Base-by-base conservation (phyloP, 2,113 vertebrate species). In the Fregata magnificens region DNA sequence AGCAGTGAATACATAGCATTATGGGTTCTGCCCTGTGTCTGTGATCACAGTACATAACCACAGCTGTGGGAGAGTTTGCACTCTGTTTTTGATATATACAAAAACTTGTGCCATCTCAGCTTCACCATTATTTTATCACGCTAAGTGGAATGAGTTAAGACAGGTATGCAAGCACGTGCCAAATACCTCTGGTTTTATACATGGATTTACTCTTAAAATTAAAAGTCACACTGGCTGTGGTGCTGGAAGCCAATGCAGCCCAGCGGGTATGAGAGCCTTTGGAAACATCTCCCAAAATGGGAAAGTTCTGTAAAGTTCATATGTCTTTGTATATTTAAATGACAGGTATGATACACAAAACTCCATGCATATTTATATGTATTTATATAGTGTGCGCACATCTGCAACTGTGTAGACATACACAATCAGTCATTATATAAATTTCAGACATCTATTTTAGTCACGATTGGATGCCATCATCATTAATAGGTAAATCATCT, bases 271-370 rank as follows among this genome's bases (percentile, higher is more conserved):
- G 10, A 86, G 29, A 71, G 34, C 55, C 24, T 67, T 78, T 67
- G 32, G 73, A 89, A 94, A 93, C 86, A 83, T 21, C 40, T 88
- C 95, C 80, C 67, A 94, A 70, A 96, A 78, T 86, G 91, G 93
- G 59, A 86, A 91, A 66, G 83, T n/a, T 73, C 67, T 80, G 16
- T 50, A 44, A 92, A 88, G 62, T 32, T 66, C 88, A 13, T 70
- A 11, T 40, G 13, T 86, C 88, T 67, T 59, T 91, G 67, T 81
- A 47, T 58, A 92, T 77, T 77, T 53, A 73, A 95, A 66, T 95
- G 95, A 89, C 83, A 95, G 63, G 53, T 67, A 86, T 5, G 21
- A 86, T 93, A 93, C 52, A 92, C 90, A 96, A 95, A 96, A 44
- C 19, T 6, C 19, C 36, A 29, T 17, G 28, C 47, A 47, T 71